Base-by-base conservation (phyloP, 2,888 invertebrate species). In the Polydesmus complanatus region DNA sequence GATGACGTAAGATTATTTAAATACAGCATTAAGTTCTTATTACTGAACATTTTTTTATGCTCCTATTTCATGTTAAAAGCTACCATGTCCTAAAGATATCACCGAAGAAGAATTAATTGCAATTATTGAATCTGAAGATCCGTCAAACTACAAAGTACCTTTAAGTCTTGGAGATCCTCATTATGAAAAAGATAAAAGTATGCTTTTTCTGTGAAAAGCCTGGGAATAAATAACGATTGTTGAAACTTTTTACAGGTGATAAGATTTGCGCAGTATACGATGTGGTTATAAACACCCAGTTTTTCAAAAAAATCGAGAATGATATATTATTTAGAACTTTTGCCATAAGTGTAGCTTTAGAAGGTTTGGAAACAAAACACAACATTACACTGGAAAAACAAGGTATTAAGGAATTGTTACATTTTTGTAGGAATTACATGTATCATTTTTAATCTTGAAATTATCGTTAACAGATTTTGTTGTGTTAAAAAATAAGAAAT, bases 81-180 rank as follows among this genome's bases (percentile, higher is more conserved):
- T 74, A 22, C 67, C 68, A 53, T 52, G 62, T 48, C 71, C 74
- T 21, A 69, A 69, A 65, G 73, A 73, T 27, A 68, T 75, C 2
- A 68, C 69, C 19, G 77, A 78, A 60, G 82, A 83, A 70, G 81
- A 82, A 60, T 77, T 90, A 1, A 76, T 82, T 66, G 78, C 80
- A 62, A 81, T 88, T 60, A 73, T 89, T 25, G 79, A 80, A 63
- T 83, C 85, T 0, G 80, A 82, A 60, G 83, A 85, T 56, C 82
- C 85, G 0, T 80, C 83, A 2, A 80, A 80, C 54, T 93, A 83
- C 73, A 78, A 85, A 64, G 83, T 94, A 53, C 93, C 93, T 0
- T 88, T 94, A 88, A 92, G 92, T 72, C 85, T 94, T 65, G 91
- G 91, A 0, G 85, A 86, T 70, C 82, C 86, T 2, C 83, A 85